Conservation (phyloP, 2,888 invertebrate species). For the Nomada fucata region DNA sequence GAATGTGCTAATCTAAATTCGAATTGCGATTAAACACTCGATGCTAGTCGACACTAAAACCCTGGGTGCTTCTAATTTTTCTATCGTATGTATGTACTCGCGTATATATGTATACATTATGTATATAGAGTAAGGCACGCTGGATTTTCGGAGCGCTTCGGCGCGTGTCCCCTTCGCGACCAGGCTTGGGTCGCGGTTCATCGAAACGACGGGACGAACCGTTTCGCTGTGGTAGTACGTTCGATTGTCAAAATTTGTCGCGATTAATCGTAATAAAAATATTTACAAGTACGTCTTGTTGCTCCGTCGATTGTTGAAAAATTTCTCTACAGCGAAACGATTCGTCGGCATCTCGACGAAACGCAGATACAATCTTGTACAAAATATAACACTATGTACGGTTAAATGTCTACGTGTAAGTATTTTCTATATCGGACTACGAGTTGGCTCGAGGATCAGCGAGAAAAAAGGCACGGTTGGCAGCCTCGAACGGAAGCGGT, state of each 20-base stretch:
- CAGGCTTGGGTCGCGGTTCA: not conserved
- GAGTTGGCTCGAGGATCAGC: constrained; percentile 9
- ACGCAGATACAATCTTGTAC: constrained; percentile 30
- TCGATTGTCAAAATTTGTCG: constrained; percentile 7
- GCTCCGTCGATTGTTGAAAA: not conserved
- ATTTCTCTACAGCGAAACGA: not conserved
- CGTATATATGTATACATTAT: constrained; percentile 41
- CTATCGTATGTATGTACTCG: constrained; percentile 25
- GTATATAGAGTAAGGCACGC: constrained; percentile 64
- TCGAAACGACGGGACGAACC: not conserved
- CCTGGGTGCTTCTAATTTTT: constrained; percentile 15
- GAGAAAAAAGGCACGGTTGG: constrained; percentile 62
- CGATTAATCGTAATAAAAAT: not conserved
- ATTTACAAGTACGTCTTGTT: not conserved
- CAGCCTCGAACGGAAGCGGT: constrained; percentile 50
- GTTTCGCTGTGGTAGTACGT: not conserved
- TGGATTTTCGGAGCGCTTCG: constrained; percentile 34
- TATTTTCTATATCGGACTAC: not conserved
- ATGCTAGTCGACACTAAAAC: constrained; percentile 18
- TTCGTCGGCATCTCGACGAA: not conserved
- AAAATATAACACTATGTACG: constrained; percentile 55
- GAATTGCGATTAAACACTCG: constrained; percentile 9
- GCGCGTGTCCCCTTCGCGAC: constrained; percentile 21
- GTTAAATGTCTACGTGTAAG: constrained; percentile 19
- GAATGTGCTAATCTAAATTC: constrained; percentile 6